Conservation (phyloP, 1,140 invertebrate genomes). For the Limonius californicus region DNA sequence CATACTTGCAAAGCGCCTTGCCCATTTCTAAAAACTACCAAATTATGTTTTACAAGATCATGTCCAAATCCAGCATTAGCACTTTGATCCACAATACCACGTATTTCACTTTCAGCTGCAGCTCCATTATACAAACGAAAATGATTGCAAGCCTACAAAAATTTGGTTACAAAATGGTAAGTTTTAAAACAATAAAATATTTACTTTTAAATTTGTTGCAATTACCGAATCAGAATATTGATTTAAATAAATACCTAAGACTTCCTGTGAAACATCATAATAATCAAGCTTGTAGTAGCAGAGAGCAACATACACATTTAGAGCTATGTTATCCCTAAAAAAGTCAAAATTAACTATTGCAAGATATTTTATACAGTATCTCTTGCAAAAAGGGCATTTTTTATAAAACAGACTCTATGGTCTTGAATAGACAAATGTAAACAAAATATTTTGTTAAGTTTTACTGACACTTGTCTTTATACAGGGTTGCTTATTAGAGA, state of each 20-base stretch:
- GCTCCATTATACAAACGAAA: constrained; percentile 87
- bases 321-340: constrained; percentile 82
- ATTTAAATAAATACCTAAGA: constrained; percentile 88
- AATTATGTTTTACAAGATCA: constrained; percentile 92
- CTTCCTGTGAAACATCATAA: constrained; percentile 90
- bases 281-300: constrained; percentile 98
- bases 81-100: constrained; percentile 74
- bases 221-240: constrained; percentile 92
- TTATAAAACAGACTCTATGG: too few relatives aligned
- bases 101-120: constrained; percentile 84
- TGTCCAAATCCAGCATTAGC: constrained; percentile 82
- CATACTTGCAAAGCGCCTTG: constrained; percentile 81
- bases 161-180: too few relatives aligned
- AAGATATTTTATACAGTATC: too few relatives aligned
- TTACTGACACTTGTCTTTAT: too few relatives aligned
- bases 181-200: background rate
- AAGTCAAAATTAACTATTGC: too few relatives aligned
- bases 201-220: constrained; percentile 91
- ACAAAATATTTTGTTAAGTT: too few relatives aligned
- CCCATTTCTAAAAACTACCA: constrained; percentile 93
- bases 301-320: constrained; percentile 96
- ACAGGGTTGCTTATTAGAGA: too few relatives aligned
- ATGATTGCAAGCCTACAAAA: constrained; percentile 44
- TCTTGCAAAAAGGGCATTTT: too few relatives aligned
- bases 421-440: too few relatives aligned